These are phyloP conservation scores for Todus mexicanus DNA, from an alignment of 2,797 vertebrate genomes.

Conservation along the genomic window DNA sequence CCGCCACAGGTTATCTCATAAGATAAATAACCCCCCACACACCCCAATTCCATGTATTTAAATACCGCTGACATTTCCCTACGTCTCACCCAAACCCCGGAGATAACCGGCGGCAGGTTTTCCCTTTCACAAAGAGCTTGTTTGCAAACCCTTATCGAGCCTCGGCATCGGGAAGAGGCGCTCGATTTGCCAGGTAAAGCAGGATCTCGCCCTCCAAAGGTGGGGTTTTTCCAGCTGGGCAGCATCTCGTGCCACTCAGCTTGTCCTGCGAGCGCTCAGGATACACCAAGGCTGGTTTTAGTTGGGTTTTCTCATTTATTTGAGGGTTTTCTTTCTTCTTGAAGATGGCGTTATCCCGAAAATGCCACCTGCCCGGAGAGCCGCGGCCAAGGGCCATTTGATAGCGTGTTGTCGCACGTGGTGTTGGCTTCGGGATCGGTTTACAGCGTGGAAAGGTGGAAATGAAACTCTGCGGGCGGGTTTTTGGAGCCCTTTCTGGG, in stretches of 20 bases:
- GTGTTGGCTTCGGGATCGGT: not conserved
- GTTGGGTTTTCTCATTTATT: not conserved
- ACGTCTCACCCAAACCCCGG: not conserved
- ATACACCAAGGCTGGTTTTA: accelerated
- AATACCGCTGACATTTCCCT: not conserved
- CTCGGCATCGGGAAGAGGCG: not conserved
- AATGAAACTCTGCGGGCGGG: not conserved
- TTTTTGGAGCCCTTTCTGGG: not conserved
- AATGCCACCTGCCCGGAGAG: not conserved
- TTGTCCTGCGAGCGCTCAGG: accelerated
- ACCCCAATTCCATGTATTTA: not conserved
- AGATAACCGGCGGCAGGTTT: not conserved
- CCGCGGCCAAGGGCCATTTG: not conserved
- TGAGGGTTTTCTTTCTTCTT: not conserved
- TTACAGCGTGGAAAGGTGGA: not conserved
- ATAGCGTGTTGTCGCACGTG: not conserved
- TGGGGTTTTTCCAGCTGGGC: not conserved
- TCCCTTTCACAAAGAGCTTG: not conserved
- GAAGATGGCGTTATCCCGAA: not conserved
- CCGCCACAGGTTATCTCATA: not conserved
- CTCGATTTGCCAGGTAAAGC: conserved; percentile 1
- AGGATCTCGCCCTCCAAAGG: not conserved
- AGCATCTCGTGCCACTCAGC: not conserved
- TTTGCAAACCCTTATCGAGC: not conserved
- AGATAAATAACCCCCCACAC: not conserved